These are phyloP conservation scores for Vultur gryphus DNA, from an alignment of 2,797 vertebrate species.

Conservation along the genomic window DNA sequence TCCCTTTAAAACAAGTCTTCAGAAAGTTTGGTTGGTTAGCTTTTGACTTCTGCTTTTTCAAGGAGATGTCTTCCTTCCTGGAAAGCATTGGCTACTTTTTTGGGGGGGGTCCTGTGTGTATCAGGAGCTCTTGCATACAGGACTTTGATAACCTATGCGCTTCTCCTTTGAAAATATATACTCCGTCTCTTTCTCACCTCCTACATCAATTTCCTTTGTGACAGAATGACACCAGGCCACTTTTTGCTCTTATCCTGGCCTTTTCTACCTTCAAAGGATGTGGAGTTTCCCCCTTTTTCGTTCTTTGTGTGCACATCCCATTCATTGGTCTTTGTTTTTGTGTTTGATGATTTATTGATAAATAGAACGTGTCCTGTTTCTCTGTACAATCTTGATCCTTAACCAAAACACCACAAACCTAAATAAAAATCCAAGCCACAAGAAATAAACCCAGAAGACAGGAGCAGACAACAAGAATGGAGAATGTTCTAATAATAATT, in stretches of 20 bases:
- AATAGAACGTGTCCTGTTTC: neutral
- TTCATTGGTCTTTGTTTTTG: neutral
- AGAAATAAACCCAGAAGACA: neutral
- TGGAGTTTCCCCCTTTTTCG: neutral
- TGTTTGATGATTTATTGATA: slow-evolving; percentile 65
- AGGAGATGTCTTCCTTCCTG: neutral
- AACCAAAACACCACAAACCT: neutral
- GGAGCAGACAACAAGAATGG: neutral
- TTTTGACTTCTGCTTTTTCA: neutral
- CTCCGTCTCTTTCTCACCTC: neutral
- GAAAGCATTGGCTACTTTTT: neutral
- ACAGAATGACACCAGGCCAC: neutral
- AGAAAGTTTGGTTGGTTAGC: neutral
- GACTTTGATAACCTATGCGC: neutral
- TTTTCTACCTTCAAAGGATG: slow-evolving; percentile 41
- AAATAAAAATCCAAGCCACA: neutral
- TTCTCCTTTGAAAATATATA: slow-evolving; percentile 11
- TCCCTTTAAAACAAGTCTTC: neutral
- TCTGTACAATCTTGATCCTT: neutral
- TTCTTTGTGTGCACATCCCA: neutral
- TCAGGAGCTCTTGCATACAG: neutral
- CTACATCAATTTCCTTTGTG: neutral
- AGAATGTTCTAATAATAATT: neutral
- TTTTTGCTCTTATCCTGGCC: neutral
- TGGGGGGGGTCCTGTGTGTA: fast-evolving